Base-by-base conservation (phyloP, 2,888 invertebrate species). In the Sipunculus nudus region DNA sequence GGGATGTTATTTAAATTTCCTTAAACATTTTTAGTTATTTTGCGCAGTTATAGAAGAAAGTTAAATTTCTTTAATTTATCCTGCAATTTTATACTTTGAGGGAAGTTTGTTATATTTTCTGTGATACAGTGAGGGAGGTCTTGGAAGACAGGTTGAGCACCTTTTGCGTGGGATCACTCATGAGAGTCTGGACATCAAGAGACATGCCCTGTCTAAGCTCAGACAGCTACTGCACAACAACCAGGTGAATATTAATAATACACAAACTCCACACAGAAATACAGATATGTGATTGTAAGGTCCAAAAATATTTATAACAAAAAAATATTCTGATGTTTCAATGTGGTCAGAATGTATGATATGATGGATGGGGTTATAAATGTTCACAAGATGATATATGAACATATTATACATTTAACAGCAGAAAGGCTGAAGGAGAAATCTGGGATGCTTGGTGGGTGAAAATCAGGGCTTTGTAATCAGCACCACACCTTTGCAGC, bases 181-280 rank as follows among this genome's bases (percentile, higher is more conserved):
- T 77, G 94, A 95, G 77, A 92, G 91, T 70, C 87, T 90, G 2
- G 91, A 90, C 76, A 91, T 95, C 25, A 88, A 92, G 61, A 87
- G 90, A 0, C 89, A 90, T 78, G 92, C 91, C 0, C 86, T 95
- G 63, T 74, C 76, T 41, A 87, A 91, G 76, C 84, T 95, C 61
- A 88, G 90, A 61, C 86, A 86, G 53, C 87, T 92, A 63, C 85
- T 95, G 47, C 88, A 88, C 41, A 85, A 86, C n/a, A 88, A 91
- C 75, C 88, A 92, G 50, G 85, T 86, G 38, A 53, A n/a, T 26
- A 8, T n/a, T 16, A n/a, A n/a, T 6, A 21, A 1, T 23, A 28
- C 23, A 19, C 19, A 13, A 43, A 35, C 16, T 35, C 16, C 8
- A 35, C 8, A 28, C 16, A 32, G n/a, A 47, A 56, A 21, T 48